Evolutionary conservation across 2,113 vertebrate species (phyloP).

Genomic region (Xyliphius kryptos): DNA sequence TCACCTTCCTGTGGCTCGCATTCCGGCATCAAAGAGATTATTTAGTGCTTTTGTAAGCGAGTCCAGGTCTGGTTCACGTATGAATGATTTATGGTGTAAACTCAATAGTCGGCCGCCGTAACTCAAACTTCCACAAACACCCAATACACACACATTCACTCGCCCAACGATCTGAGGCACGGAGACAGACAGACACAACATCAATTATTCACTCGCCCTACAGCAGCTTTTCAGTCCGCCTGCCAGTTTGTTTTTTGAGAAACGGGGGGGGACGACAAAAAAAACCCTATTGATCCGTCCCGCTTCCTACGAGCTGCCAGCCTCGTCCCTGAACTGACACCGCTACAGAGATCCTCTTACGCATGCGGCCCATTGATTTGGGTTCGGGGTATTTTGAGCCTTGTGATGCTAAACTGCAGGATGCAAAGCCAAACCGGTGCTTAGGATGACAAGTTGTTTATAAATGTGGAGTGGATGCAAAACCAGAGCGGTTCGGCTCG

Average conservation of each 20-base stretch:
- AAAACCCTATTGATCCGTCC: conserved; percentile 53
- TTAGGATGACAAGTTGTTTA: background rate
- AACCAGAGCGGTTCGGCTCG: background rate
- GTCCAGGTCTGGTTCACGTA: conserved; percentile 46
- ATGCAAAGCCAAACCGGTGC: conserved; percentile 24
- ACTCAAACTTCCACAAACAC: conserved; percentile 31
- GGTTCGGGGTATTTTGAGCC: conserved; percentile 16
- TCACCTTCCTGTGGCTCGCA: conserved; percentile 6
- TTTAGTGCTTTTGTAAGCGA: conserved; percentile 53
- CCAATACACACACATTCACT: background rate
- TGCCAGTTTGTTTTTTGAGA: conserved; percentile 50
- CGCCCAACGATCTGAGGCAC: conserved; percentile 7
- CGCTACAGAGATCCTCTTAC: conserved; percentile 23
- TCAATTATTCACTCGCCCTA: conserved; percentile 60
- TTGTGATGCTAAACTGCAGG: conserved; percentile 9
- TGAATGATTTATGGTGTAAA: conserved; percentile 59
- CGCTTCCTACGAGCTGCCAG: conserved; percentile 27
- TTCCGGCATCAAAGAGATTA: conserved; percentile 35
- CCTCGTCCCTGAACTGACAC: conserved; percentile 7
- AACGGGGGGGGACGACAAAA: too few relatives aligned
- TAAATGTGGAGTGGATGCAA: background rate
- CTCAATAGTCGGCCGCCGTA: conserved; percentile 42
- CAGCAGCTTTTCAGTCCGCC: conserved; percentile 55
- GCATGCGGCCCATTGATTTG: conserved; percentile 14
- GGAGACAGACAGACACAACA: conserved; percentile 43